phyloP scores from a whole-genome alignment of 2,113 vertebrate species.

The Thalassoma bifasciatum region DNA sequence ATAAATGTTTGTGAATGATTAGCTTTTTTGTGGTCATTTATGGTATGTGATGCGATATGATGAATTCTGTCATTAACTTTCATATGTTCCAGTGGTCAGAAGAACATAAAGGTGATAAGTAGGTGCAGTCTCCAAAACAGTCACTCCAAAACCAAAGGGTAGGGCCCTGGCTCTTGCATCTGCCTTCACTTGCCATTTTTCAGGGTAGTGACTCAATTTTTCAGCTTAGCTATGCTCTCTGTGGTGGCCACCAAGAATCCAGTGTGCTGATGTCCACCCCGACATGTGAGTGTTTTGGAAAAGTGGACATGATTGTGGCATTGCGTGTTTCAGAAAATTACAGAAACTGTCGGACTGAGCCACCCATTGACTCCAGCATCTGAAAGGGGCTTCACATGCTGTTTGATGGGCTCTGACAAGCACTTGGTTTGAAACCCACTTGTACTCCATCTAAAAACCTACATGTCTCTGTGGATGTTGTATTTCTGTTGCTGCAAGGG shows the following conservation, averaged over 20 bases:
- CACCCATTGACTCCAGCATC: background rate
- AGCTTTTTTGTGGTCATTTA: too few relatives aligned
- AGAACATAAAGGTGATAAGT: background rate
- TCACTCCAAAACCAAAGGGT: background rate
- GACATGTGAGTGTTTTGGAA: background rate
- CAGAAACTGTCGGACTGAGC: background rate
- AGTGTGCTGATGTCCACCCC: background rate
- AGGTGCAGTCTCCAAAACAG: background rate
- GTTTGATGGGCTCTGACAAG: slow-evolving; percentile 18
- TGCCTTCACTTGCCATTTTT: background rate
- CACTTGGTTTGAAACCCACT: background rate
- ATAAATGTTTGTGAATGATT: too few relatives aligned
- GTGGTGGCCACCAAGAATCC: background rate
- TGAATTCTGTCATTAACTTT: background rate
- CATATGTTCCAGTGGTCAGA: background rate
- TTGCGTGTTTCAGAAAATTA: slow-evolving; percentile 3
- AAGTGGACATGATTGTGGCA: background rate
- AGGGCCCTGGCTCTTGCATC: background rate
- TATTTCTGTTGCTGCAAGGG: background rate
- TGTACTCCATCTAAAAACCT: background rate
- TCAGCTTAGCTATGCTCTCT: background rate
- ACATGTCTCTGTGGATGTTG: background rate
- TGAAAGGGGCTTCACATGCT: slow-evolving; percentile 4
- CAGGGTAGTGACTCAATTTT: background rate
- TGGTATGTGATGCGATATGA: background rate